Evolutionary conservation across 2,888 invertebrate genomes (phyloP).

Genomic region (Netelia virgata): DNA sequence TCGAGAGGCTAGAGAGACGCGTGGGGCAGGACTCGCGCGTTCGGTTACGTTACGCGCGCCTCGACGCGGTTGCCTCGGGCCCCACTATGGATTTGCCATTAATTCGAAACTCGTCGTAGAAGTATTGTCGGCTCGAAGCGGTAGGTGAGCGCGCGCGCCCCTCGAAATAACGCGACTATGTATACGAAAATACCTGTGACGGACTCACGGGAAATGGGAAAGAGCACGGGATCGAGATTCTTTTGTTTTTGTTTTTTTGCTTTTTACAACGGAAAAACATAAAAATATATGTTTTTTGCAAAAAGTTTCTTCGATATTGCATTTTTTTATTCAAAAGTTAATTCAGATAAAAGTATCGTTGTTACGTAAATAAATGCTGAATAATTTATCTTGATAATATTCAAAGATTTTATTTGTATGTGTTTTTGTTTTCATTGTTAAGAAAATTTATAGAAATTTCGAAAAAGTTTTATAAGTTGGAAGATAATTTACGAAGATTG

Average conservation of each 20-base stretch:
- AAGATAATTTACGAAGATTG: too few relatives aligned
- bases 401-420: neutral
- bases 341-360: too few relatives aligned
- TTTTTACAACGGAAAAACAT: slow-evolving; percentile 27
- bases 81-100: slow-evolving; percentile 83
- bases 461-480: neutral
- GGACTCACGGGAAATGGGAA: slow-evolving; percentile 56
- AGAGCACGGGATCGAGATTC: slow-evolving; percentile 7
- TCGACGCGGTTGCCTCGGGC: slow-evolving; percentile 64
- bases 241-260: slow-evolving; percentile 25
- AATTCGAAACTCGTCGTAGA: slow-evolving; percentile 78
- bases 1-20: slow-evolving; percentile 29
- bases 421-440: neutral
- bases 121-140: slow-evolving; percentile 77
- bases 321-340: neutral
- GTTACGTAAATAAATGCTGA: neutral
- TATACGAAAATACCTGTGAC: slow-evolving; percentile 59
- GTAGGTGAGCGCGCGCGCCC: slow-evolving; percentile 71
- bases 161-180: slow-evolving; percentile 73
- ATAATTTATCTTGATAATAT: neutral
- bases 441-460: slow-evolving; percentile 3
- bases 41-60: slow-evolving; percentile 72
- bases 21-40: slow-evolving; percentile 62
- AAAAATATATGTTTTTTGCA: neutral
- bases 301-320: neutral